These are phyloP conservation scores for Muntiacus muntjak DNA, from an alignment of 2,113 vertebrate genomes.

Conservation along the genomic window DNA sequence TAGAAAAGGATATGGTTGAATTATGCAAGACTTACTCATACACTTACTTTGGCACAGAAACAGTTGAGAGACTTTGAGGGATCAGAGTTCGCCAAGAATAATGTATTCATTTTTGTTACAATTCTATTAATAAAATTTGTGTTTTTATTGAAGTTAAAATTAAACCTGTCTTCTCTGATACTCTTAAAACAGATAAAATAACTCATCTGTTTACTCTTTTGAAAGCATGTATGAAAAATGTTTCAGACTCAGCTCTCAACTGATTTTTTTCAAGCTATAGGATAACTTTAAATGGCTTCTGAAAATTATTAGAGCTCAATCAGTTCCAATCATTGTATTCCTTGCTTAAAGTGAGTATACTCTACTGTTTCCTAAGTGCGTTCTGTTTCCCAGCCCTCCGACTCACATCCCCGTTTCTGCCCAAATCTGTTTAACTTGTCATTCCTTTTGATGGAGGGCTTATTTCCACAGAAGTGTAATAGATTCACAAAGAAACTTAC, in stretches of 20 bases:
- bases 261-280: background rate
- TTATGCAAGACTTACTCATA: too few relatives aligned
- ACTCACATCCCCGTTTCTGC: background rate
- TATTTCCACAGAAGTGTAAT: background rate
- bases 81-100: background rate
- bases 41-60: background rate
- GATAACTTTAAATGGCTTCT: background rate
- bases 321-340: background rate
- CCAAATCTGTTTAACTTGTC: background rate
- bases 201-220: background rate
- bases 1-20: background rate
- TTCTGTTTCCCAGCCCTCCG: background rate
- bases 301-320: background rate
- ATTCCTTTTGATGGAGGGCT: background rate
- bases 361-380: background rate
- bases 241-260: constrained; percentile 6
- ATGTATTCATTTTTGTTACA: background rate
- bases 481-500: background rate
- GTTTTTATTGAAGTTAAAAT: background rate
- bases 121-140: background rate
- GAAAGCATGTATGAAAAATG: background rate
- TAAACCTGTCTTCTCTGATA: background rate
- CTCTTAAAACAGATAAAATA: background rate
- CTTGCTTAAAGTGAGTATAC: background rate
- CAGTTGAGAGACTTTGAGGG: background rate